Evolutionary conservation across 53 echinoderm and acorn worm species (phyloP).

Genomic region (Mesocentrotus franciscanus): DNA sequence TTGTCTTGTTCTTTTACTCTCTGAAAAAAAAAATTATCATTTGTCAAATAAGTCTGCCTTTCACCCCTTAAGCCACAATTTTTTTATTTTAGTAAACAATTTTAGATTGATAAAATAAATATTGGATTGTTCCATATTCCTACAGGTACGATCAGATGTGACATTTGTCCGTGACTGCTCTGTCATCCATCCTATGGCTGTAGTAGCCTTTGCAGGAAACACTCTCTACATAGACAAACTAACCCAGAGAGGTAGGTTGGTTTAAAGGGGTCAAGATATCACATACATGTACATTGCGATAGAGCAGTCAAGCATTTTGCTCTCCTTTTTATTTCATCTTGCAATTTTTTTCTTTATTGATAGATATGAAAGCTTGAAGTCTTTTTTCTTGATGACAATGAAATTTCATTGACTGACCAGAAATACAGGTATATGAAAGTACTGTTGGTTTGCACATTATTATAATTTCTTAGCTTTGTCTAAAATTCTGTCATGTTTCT

Average conservation of each 20-base stretch:
- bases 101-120: neutral
- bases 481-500: neutral
- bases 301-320: neutral
- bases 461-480: neutral
- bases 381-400: too few species aligned
- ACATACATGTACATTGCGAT: neutral
- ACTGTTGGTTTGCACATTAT: neutral
- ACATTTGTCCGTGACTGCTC: constrained; percentile 90
- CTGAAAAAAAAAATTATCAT: too few species aligned
- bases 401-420: too few species aligned
- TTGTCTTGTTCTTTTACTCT: too few species aligned
- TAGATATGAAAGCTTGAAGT: too few species aligned
- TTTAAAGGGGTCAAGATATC: neutral
- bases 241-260: constrained; percentile 21
- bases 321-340: neutral
- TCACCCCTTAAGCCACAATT: too few species aligned
- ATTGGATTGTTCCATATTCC: neutral
- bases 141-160: constrained; percentile 79
- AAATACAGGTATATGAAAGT: too few species aligned
- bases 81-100: too few species aligned
- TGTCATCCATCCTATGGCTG: constrained; percentile 86
- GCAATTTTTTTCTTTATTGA: too few species aligned
- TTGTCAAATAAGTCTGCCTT: too few species aligned
- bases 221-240: constrained; percentile 48
- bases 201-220: constrained; percentile 68